Evolutionary conservation across 2,113 vertebrate species (phyloP), one percentile per base, ranked within the genome.

Genomic region (Myiopsitta monachus): DNA sequence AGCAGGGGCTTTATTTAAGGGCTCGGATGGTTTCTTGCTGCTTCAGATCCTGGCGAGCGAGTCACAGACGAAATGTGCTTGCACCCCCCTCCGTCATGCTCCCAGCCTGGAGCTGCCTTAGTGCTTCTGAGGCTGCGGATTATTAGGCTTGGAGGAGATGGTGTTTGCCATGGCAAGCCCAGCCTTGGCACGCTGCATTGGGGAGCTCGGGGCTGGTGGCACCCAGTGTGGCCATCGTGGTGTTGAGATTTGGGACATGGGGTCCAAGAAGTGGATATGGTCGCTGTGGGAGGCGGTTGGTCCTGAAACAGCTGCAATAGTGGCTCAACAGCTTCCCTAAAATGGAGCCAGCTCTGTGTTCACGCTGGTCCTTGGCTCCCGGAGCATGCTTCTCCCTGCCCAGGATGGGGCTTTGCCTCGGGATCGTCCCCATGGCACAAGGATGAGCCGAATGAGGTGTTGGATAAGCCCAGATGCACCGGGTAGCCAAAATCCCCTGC

Each of bases 181-280:
- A 6, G 0, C 15, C 64, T 46, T 3, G 43, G 47, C 39, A 8
- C 2, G 14, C 6, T 5, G 18, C 7, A 24, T 0, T 2, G 7
- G 57, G 30, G 55, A 46, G 78, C 68, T 67, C 1, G 3, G 59
- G 47, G 93, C 66, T 43, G 1, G 68, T 46, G 81, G 46, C 24
- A 7, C 1, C 18, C 14, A 1, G 17, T 3, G 13, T 5, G 17
- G 46, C 49, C 6, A 0, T 15, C 0, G 3, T 1, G 31, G 1
- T 14, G 28, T 39, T 39, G 24, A 39, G 61, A 38, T 62, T 11
- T 8, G 36, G 61, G 61, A 39, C 10, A 2, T 27, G 59, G 36
- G 30, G 16, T 43, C 52, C 5, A 8, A n/a, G 41, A 59, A 30
- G n/a, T 18, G 62, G 17, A 33, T 73, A 57, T 18, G 68, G 13